Conservation (phyloP, 2,888 invertebrate species). For the Agriopis marginaria region DNA sequence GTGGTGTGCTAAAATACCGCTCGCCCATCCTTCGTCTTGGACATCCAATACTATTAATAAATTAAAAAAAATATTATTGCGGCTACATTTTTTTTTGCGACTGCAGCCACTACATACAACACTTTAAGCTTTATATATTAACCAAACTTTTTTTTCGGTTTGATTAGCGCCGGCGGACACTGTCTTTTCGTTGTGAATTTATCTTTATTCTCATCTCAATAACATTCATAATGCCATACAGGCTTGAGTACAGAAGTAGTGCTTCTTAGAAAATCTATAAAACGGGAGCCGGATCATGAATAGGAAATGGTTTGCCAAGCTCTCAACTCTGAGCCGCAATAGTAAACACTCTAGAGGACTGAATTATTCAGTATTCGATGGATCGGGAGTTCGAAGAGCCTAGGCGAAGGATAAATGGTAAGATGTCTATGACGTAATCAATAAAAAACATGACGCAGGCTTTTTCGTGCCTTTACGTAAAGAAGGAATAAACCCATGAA, state of each 20-base stretch:
- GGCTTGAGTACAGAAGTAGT: constrained; percentile 7
- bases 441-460: constrained; percentile 10
- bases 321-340: constrained; percentile 30
- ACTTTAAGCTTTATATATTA: not conserved
- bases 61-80: not conserved
- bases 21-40: too few relatives aligned
- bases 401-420: constrained; percentile 19
- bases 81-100: not conserved
- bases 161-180: too few relatives aligned
- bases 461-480: not conserved
- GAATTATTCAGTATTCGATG: constrained; percentile 41
- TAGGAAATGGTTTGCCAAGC: constrained; percentile 41
- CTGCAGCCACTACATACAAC: not conserved
- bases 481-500: not conserved
- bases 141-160: not conserved
- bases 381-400: constrained; percentile 25
- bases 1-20: too few relatives aligned
- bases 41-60: too few relatives aligned
- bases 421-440: constrained; percentile 25
- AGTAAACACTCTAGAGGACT: constrained; percentile 36
- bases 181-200: not conserved
- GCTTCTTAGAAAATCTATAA: constrained; percentile 30
- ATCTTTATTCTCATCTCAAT: not conserved
- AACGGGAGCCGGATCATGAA: constrained; percentile 38
- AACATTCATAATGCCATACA: not conserved